Conservation (phyloP, 1,140 invertebrate species). For the Gryllus bimaculatus region DNA sequence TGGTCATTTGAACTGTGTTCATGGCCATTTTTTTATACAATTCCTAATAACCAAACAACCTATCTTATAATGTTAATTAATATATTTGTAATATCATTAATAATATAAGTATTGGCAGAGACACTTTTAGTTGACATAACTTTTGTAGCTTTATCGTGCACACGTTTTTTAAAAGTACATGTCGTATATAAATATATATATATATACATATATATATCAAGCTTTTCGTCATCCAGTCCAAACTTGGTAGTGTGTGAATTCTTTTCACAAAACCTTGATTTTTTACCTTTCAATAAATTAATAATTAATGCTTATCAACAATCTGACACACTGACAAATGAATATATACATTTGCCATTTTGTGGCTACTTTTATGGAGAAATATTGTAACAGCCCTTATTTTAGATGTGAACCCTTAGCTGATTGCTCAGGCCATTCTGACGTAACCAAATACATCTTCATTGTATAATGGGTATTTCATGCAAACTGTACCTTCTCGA, state of each 20-base stretch:
- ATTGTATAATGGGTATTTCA: neutral
- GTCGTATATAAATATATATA: conserved; percentile 13
- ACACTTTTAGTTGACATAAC: conserved; percentile 15
- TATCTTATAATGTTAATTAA: conserved; percentile 16
- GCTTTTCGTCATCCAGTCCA: conserved; percentile 13
- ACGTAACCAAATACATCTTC: neutral
- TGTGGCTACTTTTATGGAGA: conserved; percentile 10
- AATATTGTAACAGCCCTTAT: conserved; percentile 12
- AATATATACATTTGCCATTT: conserved; percentile 1
- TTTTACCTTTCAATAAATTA: conserved; percentile 6
- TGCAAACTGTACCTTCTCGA: conserved; percentile 18
- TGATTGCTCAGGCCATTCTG: conserved; percentile 11
- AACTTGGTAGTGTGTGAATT: conserved; percentile 4
- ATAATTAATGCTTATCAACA: conserved; percentile 1
- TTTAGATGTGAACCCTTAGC: conserved; percentile 16
- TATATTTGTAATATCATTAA: conserved; percentile 11
- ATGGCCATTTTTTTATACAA: conserved; percentile 17
- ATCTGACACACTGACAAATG: neutral
- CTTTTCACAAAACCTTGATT: conserved; percentile 5
- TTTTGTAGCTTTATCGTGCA: conserved; percentile 22
- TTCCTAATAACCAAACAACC: conserved; percentile 14
- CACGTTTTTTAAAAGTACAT: conserved; percentile 21
- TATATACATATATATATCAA: conserved; percentile 10
- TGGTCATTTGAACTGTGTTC: neutral
- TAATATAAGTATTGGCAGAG: conserved; percentile 19